Percentiles rank a stretch among this genome's conserved stretches.
Conservation (phyloP, 37 sponge, comb jelly and placozoan species). For the Tethya wilhelma region DNA sequence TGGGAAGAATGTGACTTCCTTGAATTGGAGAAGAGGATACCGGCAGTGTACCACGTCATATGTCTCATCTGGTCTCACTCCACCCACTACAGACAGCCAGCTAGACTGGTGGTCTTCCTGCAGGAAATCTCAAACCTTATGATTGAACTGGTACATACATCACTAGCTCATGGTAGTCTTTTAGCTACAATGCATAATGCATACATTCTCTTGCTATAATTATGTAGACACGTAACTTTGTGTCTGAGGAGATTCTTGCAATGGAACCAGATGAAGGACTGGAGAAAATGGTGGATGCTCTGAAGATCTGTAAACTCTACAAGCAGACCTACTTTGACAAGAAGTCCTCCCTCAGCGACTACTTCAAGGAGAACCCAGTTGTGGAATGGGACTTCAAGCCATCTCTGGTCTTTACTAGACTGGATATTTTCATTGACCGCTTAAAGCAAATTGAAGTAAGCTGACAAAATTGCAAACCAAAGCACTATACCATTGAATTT, state of each 20-base stretch:
- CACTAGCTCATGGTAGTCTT: not conserved
- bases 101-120: slow-evolving; percentile 87
- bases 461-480: not conserved
- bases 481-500: not conserved
- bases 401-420: slow-evolving; percentile 72
- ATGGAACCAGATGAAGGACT: slow-evolving; percentile 93
- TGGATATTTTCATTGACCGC: slow-evolving; percentile 70
- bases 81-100: slow-evolving; percentile 89
- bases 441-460: slow-evolving; percentile 71
- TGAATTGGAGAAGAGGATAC: slow-evolving; percentile 61
- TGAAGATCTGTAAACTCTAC: slow-evolving; percentile 69
- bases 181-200: not conserved
- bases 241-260: slow-evolving; percentile 89
- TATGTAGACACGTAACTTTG: slow-evolving; percentile 68
- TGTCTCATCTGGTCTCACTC: slow-evolving; percentile 93
- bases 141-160: slow-evolving; percentile 77
- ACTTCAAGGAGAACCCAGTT: slow-evolving; percentile 83
- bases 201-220: not conserved
- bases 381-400: slow-evolving; percentile 88
- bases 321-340: slow-evolving; percentile 56
- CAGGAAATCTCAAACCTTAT: slow-evolving; percentile 93
- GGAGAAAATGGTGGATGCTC: slow-evolving; percentile 73
- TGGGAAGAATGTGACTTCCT: slow-evolving; percentile 85
- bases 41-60: slow-evolving; percentile 79
- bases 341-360: slow-evolving; percentile 48